Base-by-base conservation (phyloP, 2,113 vertebrate species). In the Paradisaea rubra region DNA sequence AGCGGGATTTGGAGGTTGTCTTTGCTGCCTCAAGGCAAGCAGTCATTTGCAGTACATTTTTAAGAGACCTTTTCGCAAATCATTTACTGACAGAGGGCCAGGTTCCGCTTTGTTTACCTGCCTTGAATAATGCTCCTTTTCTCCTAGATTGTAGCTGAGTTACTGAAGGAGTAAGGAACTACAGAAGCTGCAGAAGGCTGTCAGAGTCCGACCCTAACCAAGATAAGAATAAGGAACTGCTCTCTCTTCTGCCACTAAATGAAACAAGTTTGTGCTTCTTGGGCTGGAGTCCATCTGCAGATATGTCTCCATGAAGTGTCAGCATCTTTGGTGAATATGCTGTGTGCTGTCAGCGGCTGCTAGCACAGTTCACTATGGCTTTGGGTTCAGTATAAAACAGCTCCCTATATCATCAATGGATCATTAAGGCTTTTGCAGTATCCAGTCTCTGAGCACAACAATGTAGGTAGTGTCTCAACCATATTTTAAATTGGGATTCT, bases 61-160 rank as follows among this genome's bases (percentile, higher is more conserved):
- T 53, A 90, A 91, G 93, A 92, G 89, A 69, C n/a, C 64, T 88
- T 81, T 88, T 87, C 6, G 13, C 52, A 89, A 91, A 94, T 64
- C 66, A 69, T 80, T 96, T 95, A 66, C 31, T 93, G 78, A 91
- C 61, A 4, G 28, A 93, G 64, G 63, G 78, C 35, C 80, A 79
- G 61, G 66, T 89, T 94, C 68, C 90, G 66, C 59, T 88, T 47
- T 89, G 79, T 89, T 94, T 92, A 94, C 79, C 90, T 93, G 87
- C 60, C 49, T 72, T 65, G 41, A 93, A 68, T 72, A 83, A 89
- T 42, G 54, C 47, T 69, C 5, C 54, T 92, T 89, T 94, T 84
- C 66, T 85, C 49, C 23, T 39, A 44, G 33, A 37, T 59, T 85
- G 71, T 52, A 47, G 49, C 30, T 37, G n/a, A 50, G 63, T 84